Percentiles rank a stretch among this genome's conserved stretches.
Conservation (phyloP, 2,888 invertebrate species). For the Callinectes sapidus region DNA sequence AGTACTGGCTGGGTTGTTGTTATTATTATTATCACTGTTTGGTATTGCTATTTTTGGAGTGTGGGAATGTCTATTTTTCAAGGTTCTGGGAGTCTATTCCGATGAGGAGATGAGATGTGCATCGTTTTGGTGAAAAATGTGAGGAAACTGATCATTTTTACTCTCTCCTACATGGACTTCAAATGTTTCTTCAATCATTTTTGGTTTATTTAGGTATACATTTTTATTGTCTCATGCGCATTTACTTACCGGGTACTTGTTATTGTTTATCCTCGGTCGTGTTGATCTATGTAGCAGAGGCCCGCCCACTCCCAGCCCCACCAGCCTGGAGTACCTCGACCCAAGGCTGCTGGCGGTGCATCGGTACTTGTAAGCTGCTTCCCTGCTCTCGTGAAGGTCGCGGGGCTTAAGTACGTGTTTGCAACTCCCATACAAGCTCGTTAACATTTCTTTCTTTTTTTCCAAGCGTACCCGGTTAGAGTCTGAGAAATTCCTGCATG, state of each 20-base stretch:
- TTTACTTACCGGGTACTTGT: background rate
- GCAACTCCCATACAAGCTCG: background rate
- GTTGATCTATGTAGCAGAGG: background rate
- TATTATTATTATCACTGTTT: background rate
- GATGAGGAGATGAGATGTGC: too few species aligned
- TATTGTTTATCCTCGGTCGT: background rate
- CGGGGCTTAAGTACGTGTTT: background rate
- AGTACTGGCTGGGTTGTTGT: background rate
- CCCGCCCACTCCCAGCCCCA: background rate
- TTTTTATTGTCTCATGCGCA: background rate
- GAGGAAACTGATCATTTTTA: background rate
- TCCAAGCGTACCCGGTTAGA: too few species aligned
- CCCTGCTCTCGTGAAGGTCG: slow-evolving; percentile 14
- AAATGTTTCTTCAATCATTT: background rate
- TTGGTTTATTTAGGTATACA: too few species aligned
- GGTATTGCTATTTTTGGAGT: too few species aligned
- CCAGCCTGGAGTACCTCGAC: background rate
- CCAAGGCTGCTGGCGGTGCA: slow-evolving; percentile 14
- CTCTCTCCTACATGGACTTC: background rate
- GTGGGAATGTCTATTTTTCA: too few species aligned
- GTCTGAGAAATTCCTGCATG: too few species aligned
- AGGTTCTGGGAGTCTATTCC: too few species aligned
- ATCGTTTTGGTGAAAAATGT: too few species aligned
- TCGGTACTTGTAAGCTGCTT: background rate
- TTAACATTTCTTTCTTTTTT: background rate